Base-by-base conservation (phyloP, 1,140 invertebrate genomes). In the Cherax destructor region DNA sequence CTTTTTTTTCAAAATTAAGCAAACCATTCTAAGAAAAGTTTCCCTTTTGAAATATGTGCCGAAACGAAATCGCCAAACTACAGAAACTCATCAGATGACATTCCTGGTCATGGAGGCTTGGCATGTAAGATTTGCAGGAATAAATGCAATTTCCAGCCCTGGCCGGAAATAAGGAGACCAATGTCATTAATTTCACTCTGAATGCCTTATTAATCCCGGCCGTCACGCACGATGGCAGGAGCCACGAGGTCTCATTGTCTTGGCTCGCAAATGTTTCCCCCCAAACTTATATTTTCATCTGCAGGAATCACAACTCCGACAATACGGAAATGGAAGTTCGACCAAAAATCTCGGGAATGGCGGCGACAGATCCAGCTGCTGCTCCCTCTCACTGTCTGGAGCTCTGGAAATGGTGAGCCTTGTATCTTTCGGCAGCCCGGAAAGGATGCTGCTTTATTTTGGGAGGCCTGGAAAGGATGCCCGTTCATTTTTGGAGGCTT, bases 201-300 rank as follows among this genome's bases (percentile, higher is more conserved):
- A 50, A 86, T 77, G 72, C 47, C 85, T 78, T 87, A 78, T 61
- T 59, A 87, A 78, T 78, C 76, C 76, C 74, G 47, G n/a, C 50
- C 76, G 56, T 77, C 59, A 77, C 72, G 72, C 74, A 50, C 74
- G 72, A 87, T 76, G 79, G 76, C n/a, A 74, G 49, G 52, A 76
- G 72, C 85, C 85, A 61, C 30, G 65, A 61, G 50, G 47, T 61
- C 76, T 80, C 77, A 87, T 61, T 80, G 61, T 74, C 78, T 74
- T 69, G 59, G 18, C 49, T 69, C 86, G 21, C 78, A 69, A 72
- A 88, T 88, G 86, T 80, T 83, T 65, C 86, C 59, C 59, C 30
- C 79, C 78, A 72, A 88, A 88, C 86, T 88, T 88, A 88, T 88
- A 83, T 83, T 88, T 83, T 88, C 86, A 88, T 88, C 86, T 81